Evolutionary conservation across 2,113 vertebrate species (phyloP).

Genomic region (Columba livia): DNA sequence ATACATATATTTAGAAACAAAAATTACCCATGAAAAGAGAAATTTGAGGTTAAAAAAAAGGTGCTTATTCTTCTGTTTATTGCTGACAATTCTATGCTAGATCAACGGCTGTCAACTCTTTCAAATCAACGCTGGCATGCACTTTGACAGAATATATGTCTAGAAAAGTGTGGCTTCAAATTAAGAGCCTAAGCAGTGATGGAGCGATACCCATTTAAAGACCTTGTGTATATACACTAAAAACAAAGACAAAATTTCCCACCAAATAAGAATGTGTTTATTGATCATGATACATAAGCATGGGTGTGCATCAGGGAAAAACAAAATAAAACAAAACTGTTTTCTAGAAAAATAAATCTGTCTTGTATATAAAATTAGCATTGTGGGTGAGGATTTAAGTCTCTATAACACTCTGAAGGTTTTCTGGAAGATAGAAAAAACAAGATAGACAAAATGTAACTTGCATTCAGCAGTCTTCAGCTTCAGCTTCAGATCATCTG

Average conservation of each 20-base stretch:
- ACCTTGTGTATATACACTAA: background rate
- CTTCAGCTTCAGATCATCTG: background rate
- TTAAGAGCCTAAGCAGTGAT: background rate
- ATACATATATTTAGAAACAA: background rate
- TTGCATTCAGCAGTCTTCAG: background rate
- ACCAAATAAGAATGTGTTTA: background rate
- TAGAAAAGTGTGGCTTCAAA: background rate
- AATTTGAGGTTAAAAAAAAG: background rate
- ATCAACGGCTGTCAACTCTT: background rate
- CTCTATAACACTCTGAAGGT: background rate
- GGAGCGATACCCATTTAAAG: background rate
- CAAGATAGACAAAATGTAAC: background rate
- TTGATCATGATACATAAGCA: background rate
- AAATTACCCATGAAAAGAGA: background rate
- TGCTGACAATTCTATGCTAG: background rate
- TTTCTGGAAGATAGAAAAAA: background rate
- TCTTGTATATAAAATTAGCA: background rate
- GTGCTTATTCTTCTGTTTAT: background rate
- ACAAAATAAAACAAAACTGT: rapidly evolving
- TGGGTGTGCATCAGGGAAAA: background rate
- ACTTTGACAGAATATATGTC: background rate
- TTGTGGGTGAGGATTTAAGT: background rate
- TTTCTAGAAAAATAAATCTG: background rate
- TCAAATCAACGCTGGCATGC: background rate
- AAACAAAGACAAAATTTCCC: background rate